A percentile compares a stretch with the other conserved stretches of the same genome.
Evolutionary conservation across 2,113 vertebrate genomes (phyloP).

Genomic region (Rhizomys pruinosus): DNA sequence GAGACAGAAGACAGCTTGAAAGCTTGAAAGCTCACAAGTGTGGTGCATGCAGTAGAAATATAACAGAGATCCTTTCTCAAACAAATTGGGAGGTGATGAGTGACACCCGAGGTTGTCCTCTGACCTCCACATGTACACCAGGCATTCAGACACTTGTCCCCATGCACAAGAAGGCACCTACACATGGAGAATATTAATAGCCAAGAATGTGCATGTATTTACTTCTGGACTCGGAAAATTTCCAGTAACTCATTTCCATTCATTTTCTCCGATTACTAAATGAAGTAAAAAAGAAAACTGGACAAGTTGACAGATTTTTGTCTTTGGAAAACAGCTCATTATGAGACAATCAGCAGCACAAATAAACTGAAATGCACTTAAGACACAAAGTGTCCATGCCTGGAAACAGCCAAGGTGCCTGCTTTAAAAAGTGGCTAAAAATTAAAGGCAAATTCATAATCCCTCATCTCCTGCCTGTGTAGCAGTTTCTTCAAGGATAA

Average conservation of each 20-base stretch:
- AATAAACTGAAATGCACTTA: constrained; percentile 2
- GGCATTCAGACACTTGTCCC: no score
- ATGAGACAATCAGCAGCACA: neutral
- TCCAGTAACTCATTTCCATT: neutral
- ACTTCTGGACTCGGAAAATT: constrained; percentile 36
- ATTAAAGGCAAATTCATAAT: neutral
- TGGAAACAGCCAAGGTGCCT: constrained; percentile 47
- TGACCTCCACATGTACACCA: no score
- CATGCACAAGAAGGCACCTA: no score
- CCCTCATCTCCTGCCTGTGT: neutral
- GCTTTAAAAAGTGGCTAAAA: constrained; percentile 2
- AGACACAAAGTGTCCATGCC: neutral
- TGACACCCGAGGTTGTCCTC: neutral
- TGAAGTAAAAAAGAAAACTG: constrained; percentile 52
- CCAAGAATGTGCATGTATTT: neutral
- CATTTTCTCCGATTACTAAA: neutral
- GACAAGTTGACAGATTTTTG: constrained; percentile 24
- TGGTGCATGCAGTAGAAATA: neutral
- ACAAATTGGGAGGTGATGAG: no score
- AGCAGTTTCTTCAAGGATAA: no score
- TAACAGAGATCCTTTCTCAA: no score
- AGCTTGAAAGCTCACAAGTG: no score
- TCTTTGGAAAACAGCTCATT: constrained; percentile 49
- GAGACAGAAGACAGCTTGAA: no score
- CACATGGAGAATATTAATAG: neutral